Evolutionary conservation across 2,113 vertebrate species (phyloP).

Genomic region (Sprattus sprattus): DNA sequence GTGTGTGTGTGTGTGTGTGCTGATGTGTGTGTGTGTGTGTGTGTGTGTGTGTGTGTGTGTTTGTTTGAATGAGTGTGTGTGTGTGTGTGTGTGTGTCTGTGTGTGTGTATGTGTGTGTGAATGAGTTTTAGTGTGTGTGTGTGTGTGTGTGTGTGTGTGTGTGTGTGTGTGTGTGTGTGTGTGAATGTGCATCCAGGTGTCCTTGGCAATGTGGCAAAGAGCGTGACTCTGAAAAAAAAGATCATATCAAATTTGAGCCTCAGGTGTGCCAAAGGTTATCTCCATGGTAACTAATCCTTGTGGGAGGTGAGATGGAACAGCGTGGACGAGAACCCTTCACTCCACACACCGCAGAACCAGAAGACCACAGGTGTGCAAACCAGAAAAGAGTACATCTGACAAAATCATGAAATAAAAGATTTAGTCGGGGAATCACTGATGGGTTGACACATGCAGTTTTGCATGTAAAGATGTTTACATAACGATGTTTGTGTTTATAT

Average conservation of each 20-base stretch:
- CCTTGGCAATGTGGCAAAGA: slow-evolving; percentile 51
- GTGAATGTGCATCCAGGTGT: slow-evolving; percentile 58
- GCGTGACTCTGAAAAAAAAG: slow-evolving; percentile 21
- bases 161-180: not conserved
- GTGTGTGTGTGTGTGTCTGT: not conserved
- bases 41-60: not conserved
- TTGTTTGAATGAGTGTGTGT: not conserved
- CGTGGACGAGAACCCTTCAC: not conserved
- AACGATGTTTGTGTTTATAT: not conserved
- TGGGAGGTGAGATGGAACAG: not conserved
- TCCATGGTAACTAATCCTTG: slow-evolving; percentile 36
- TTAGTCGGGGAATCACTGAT: too few species aligned
- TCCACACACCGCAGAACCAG: not conserved
- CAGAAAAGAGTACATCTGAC: not conserved
- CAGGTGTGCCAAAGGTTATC: not conserved
- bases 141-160: not conserved
- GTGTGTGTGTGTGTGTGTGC: not conserved
- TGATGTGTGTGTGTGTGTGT: not conserved
- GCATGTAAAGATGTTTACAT: too few species aligned
- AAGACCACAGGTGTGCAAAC: not conserved
- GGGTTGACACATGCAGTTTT: too few species aligned
- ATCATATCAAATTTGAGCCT: not conserved
- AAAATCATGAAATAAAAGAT: not conserved
- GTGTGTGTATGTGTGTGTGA: too few species aligned
- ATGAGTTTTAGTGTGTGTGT: not conserved